A percentile compares a stretch with the other conserved stretches of the same genome.
These are phyloP conservation scores for Myripristis jacobus DNA, from an alignment of 2,797 vertebrate species.

Conservation along the genomic window DNA sequence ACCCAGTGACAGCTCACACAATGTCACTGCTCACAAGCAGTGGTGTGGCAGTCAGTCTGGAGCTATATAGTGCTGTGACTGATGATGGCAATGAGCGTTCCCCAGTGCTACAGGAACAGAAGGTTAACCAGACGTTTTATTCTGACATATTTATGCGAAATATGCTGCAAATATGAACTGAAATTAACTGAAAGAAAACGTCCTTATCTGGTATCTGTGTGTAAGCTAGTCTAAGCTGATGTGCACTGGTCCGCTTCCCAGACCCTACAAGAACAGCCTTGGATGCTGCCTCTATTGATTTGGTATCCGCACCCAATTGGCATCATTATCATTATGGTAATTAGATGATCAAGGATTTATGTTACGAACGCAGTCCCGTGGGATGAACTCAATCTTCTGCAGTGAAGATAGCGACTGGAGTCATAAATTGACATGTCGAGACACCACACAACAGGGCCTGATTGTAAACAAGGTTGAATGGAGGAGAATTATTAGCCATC, in stretches of 20 bases:
- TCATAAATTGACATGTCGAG: slow-evolving; percentile 5
- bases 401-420: slow-evolving; percentile 17
- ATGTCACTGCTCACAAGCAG: slow-evolving; percentile 53
- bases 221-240: neutral
- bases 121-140: slow-evolving; percentile 45
- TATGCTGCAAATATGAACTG: neutral
- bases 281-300: slow-evolving; percentile 40
- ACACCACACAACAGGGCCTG: slow-evolving; percentile 1
- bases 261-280: neutral
- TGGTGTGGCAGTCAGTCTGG: slow-evolving; percentile 46
- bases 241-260: slow-evolving; percentile 12
- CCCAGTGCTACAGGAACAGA: slow-evolving; percentile 17
- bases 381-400: slow-evolving; percentile 20
- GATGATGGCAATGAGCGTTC: slow-evolving; percentile 45
- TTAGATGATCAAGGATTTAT: slow-evolving; percentile 47
- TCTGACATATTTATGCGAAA: slow-evolving; percentile 8
- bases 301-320: slow-evolving; percentile 24
- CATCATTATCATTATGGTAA: slow-evolving; percentile 47
- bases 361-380: slow-evolving; percentile 7
- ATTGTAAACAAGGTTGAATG: slow-evolving; percentile 23
- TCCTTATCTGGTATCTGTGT: neutral
- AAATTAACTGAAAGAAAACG: slow-evolving; percentile 5
- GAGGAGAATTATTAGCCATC: slow-evolving; percentile 25
- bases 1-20: slow-evolving; percentile 54
- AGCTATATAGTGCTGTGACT: slow-evolving; percentile 31